Percentiles rank a stretch among this genome's conserved stretches.
Conservation (phyloP, 2,888 invertebrate genomes). For the Drosophila anceps region DNA sequence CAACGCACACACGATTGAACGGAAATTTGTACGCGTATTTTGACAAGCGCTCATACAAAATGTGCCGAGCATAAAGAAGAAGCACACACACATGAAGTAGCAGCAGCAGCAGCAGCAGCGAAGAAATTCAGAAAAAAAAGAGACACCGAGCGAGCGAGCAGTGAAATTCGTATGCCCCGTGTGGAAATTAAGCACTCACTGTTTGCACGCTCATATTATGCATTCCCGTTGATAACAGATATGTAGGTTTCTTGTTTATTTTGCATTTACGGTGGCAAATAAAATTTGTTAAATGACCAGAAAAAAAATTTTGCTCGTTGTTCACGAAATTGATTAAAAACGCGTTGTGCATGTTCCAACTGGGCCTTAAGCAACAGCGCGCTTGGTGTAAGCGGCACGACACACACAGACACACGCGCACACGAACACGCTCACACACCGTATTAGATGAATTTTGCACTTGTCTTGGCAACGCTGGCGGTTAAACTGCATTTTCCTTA, state of each 20-base stretch:
- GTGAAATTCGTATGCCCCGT: constrained; percentile 61
- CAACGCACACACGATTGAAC: constrained; percentile 57
- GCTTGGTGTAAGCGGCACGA: constrained; percentile 63
- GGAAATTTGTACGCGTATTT: constrained; percentile 76
- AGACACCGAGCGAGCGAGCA: constrained; percentile 51
- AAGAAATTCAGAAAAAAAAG: constrained; percentile 69
- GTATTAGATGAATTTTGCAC: constrained; percentile 58
- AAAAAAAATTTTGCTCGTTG: constrained; percentile 7
- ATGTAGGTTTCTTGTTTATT: background rate
- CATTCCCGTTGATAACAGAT: constrained; percentile 15
- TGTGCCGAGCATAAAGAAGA: constrained; percentile 78
- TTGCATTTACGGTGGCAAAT: background rate
- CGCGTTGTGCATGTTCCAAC: constrained; percentile 49
- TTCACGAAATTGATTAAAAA: constrained; percentile 22
- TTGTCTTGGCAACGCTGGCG: constrained; percentile 31
- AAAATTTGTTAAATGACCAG: background rate
- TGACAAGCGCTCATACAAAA: constrained; percentile 79
- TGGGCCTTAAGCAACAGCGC: constrained; percentile 62
- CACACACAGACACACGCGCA: constrained; percentile 46
- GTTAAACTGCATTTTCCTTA: constrained; percentile 22
- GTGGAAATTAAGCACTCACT: constrained; percentile 54
- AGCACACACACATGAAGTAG: constrained; percentile 51
- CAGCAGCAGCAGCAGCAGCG: constrained; percentile 45
- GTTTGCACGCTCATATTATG: constrained; percentile 22
- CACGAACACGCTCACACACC: constrained; percentile 31